These are phyloP conservation scores for Leptinotarsa haldemani DNA, from an alignment of 2,888 invertebrate species.

Conservation along the genomic window DNA sequence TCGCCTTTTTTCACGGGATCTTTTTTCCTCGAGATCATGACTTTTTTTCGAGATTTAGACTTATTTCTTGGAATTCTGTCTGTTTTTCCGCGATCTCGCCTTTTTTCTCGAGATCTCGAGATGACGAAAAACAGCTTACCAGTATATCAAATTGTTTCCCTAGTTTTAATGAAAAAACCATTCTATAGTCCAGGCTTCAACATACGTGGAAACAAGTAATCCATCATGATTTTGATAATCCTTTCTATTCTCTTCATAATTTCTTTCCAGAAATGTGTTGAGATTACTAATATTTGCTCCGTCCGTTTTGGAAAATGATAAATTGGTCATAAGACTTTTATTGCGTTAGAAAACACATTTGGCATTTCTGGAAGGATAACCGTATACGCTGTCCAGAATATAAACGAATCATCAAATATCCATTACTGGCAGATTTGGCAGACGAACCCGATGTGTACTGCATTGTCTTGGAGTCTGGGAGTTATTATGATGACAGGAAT, in stretches of 20 bases:
- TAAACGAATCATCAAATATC: slow-evolving; percentile 13
- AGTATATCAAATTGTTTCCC: no score
- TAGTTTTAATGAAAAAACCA: no score
- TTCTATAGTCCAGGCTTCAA: no score
- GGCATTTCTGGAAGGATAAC: neutral
- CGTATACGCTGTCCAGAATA: neutral
- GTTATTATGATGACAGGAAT: neutral
- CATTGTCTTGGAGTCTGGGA: neutral
- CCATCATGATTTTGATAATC: no score
- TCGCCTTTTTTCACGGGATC: no score
- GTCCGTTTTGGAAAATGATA: neutral
- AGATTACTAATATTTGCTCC: neutral
- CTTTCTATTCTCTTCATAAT: neutral
- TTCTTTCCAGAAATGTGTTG: neutral
- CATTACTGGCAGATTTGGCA: slow-evolving; percentile 11
- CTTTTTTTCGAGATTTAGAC: no score
- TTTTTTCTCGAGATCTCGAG: no score
- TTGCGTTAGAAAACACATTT: slow-evolving; percentile 6
- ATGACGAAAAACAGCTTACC: no score
- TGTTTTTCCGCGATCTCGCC: no score
- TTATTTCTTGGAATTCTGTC: no score
- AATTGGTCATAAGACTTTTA: neutral
- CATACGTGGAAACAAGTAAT: no score
- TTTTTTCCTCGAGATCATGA: no score
- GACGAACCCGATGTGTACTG: neutral